These are phyloP conservation scores for Pachypsylla venusta DNA, from an alignment of 1,140 invertebrate species.

Conservation along the genomic window DNA sequence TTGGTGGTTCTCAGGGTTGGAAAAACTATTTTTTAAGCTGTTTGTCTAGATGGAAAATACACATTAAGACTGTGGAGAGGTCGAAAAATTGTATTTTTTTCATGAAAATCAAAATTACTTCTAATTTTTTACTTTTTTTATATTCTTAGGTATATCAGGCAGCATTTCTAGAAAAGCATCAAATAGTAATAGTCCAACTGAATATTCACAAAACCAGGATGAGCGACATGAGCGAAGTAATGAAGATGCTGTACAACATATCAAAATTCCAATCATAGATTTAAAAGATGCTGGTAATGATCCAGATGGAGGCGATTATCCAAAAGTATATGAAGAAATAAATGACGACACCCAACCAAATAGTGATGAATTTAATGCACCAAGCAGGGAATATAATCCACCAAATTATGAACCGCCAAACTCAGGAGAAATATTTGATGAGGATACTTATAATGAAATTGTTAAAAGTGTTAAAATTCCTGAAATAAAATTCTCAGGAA, in stretches of 20 bases:
- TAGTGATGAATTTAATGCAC: neutral
- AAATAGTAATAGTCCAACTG: neutral
- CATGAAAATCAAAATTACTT: too few relatives aligned
- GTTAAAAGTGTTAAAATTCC: slow-evolving; percentile 5
- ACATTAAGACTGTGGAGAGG: too few relatives aligned
- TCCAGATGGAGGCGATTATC: neutral
- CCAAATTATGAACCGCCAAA: neutral
- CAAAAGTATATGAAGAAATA: slow-evolving; percentile 1
- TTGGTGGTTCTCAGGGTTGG: too few relatives aligned
- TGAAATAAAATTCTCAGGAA: neutral
- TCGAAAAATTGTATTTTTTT: too few relatives aligned
- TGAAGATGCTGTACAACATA: slow-evolving; percentile 1
- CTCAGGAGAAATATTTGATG: slow-evolving; percentile 4
- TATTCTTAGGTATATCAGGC: neutral
- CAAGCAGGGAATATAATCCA: neutral
- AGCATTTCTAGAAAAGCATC: slow-evolving; percentile 1
- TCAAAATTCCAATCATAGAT: slow-evolving; percentile 2
- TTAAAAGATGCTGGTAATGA: neutral
- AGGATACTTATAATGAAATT: neutral
- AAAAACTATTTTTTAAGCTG: too few relatives aligned
- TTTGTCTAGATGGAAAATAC: too few relatives aligned
- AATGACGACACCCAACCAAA: neutral
- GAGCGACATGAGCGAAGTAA: neutral
- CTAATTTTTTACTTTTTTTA: neutral
- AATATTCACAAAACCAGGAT: neutral